phyloP scores from a whole-genome alignment of 2,113 vertebrate genomes.

The Elephantulus edwardii region DNA sequence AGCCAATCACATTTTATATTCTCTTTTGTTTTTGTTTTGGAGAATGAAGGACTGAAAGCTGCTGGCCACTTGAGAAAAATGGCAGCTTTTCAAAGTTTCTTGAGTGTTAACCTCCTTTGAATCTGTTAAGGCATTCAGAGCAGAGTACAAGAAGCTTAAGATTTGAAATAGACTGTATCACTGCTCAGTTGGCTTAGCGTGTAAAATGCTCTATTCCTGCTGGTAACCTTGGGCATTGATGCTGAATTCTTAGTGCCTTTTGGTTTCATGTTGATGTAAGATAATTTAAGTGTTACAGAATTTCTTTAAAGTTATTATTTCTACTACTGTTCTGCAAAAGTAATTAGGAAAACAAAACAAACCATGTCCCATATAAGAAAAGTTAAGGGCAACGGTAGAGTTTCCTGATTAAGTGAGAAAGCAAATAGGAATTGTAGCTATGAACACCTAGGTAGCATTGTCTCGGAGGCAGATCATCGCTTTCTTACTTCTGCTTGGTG shows the following conservation, averaged over 20 bases:
- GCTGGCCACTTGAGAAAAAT: conserved; percentile 65
- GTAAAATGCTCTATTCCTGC: conserved; percentile 63
- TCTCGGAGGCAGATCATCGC: background rate
- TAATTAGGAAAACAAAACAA: background rate
- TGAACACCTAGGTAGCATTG: background rate
- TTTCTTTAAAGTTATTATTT: background rate
- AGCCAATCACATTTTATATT: background rate
- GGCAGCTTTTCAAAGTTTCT: conserved; percentile 69
- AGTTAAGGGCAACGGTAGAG: background rate
- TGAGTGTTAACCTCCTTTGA: conserved; percentile 49
- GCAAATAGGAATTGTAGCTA: background rate
- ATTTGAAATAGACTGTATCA: conserved; percentile 73
- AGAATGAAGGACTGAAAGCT: conserved; percentile 58
- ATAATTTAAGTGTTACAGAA: background rate
- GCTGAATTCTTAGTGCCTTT: background rate
- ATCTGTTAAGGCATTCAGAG: conserved; percentile 72
- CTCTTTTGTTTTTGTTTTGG: background rate
- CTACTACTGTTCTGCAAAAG: background rate
- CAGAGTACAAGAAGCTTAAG: conserved; percentile 63
- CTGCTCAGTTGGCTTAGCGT: conserved; percentile 68
- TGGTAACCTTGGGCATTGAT: conserved; percentile 61
- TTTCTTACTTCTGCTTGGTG: too few relatives aligned
- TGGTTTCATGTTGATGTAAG: background rate
- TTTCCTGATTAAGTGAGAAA: background rate
- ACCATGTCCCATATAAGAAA: too few relatives aligned